Base-by-base conservation (phyloP, 2,113 vertebrate genomes). In the Anhinga rufa region DNA sequence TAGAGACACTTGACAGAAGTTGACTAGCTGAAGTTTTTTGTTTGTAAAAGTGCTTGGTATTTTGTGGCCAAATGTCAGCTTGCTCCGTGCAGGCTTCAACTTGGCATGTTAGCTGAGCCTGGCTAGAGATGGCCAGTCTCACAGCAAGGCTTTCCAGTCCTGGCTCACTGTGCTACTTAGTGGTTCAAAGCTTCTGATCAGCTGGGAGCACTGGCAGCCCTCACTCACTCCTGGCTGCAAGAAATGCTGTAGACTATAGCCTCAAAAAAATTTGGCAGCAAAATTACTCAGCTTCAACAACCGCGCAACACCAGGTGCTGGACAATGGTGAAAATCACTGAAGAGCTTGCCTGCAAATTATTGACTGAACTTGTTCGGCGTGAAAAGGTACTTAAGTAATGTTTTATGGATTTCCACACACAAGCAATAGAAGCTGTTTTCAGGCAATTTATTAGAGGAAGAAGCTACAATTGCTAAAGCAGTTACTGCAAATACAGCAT, bases 151-250 rank as follows among this genome's bases (percentile, higher is more conserved):
- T 91, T 93, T 91, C 46, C 55, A 78, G 32, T 18, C 16, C 72
- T 52, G 57, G 34, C 22, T 84, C 0, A 0, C 46, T 79, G 25
- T 79, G 29, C 62, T 70, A 44, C 25, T 29, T 29, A 1, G 0
- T 1, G 0, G 74, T 77, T 66, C 46, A 66, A 77, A 78, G 15
- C 20, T 92, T 65, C 60, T 54, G 22, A 51, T 92, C 58, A 85
- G 11, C 34, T 24, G 13, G 54, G 40, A 88, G 24, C 19, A 14
- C 32, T 51, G 42, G 51, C 76, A 95, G 25, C 29, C 25, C 46
- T 80, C 28, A 31, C 9, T 62, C 32, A 14, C 22, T 48, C 31
- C 55, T 60, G 77, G 20, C 60, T 75, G 14, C 69, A 94, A 62
- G 29, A 80, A 90, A 80, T 1, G 5, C 51, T 76, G 29, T 40